Conservation (phyloP, 2,113 vertebrate genomes). For the Montifringilla adamsi region DNA sequence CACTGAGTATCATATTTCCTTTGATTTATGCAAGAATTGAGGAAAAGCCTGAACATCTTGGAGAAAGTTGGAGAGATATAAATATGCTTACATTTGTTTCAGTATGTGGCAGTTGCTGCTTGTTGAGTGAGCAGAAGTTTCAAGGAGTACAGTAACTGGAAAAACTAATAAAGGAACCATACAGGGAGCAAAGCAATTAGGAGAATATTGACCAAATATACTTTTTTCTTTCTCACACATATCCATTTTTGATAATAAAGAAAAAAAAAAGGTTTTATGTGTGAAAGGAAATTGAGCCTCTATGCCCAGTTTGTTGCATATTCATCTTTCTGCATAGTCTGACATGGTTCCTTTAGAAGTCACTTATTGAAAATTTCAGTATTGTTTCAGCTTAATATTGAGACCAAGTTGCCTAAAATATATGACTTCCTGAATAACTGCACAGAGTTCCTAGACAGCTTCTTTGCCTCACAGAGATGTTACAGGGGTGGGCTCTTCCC, state of each 20-base stretch:
- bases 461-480: constrained; percentile 11
- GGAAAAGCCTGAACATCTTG: not conserved
- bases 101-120: not conserved
- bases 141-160: not conserved
- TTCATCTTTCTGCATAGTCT: not conserved
- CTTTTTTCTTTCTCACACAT: not conserved
- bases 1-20: not conserved
- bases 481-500: not conserved
- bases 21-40: not conserved
- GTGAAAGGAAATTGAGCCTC: not conserved
- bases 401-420: constrained; percentile 24
- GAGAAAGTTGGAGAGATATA: not conserved
- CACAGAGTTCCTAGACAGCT: constrained; percentile 21
- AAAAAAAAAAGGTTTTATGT: not conserved
- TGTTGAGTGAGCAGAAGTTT: not conserved
- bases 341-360: not conserved
- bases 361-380: not conserved
- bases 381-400: not conserved
- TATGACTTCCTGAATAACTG: constrained; percentile 58
- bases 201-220: not conserved
- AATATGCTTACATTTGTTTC: not conserved
- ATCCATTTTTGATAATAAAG: not conserved
- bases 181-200: not conserved
- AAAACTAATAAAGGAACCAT: not conserved
- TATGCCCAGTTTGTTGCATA: not conserved